Evolutionary conservation across 2,888 invertebrate genomes (phyloP).

Genomic region (Lasioglossum calceatum): DNA sequence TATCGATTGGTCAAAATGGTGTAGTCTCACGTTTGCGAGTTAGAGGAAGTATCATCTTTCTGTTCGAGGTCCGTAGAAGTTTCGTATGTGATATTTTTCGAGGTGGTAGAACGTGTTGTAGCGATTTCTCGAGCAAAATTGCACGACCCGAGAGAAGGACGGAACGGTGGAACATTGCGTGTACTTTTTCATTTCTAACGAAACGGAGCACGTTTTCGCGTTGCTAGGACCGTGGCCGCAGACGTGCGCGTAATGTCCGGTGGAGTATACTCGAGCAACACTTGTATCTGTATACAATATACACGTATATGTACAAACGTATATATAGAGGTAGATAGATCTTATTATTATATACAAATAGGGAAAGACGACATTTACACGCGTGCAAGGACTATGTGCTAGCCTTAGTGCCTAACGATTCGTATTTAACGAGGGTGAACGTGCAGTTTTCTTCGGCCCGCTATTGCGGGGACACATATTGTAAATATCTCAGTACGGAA

Average conservation of each 20-base stretch:
- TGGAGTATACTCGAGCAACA: slow-evolving; percentile 40
- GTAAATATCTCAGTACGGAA: slow-evolving; percentile 80
- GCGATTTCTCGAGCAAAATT: background rate
- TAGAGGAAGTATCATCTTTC: background rate
- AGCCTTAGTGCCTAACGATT: slow-evolving; percentile 71
- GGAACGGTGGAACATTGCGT: slow-evolving; percentile 5
- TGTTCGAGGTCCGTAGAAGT: background rate
- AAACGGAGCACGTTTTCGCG: slow-evolving; percentile 2
- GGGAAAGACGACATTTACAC: slow-evolving; percentile 58
- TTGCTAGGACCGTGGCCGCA: slow-evolving; percentile 8
- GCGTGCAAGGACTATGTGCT: slow-evolving; percentile 65
- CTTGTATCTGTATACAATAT: slow-evolving; percentile 51
- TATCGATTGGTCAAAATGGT: background rate
- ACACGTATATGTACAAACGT: slow-evolving; percentile 61
- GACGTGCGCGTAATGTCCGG: slow-evolving; percentile 36
- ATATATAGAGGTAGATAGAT: slow-evolving; percentile 46
- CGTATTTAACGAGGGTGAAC: slow-evolving; percentile 77
- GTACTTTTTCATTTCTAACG: background rate
- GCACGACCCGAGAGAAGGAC: background rate
- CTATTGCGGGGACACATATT: slow-evolving; percentile 71
- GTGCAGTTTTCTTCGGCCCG: slow-evolving; percentile 59
- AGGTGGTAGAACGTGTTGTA: background rate
- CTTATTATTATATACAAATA: slow-evolving; percentile 33
- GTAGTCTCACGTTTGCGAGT: background rate
- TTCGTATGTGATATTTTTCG: background rate